A percentile compares a stretch with the other conserved stretches of the same genome.
These are phyloP conservation scores for Amblyjoppa fuscipennis DNA, from an alignment of 2,888 invertebrate genomes.

Conservation along the genomic window DNA sequence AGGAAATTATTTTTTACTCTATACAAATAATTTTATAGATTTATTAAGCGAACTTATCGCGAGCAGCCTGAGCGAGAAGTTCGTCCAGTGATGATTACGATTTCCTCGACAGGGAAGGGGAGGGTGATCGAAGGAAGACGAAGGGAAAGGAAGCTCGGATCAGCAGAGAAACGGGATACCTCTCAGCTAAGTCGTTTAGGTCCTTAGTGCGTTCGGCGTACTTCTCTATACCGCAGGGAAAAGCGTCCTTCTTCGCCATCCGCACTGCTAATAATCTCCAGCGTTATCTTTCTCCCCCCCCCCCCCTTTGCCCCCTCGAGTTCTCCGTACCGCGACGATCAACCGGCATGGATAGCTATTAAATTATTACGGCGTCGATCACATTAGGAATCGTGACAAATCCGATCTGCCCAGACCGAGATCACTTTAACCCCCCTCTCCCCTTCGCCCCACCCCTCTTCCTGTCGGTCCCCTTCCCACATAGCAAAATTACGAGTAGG, in stretches of 20 bases:
- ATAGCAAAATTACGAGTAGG: background rate
- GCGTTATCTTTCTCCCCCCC: slow-evolving; percentile 39
- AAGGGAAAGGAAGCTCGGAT: slow-evolving; percentile 57
- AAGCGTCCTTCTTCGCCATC: slow-evolving; percentile 18
- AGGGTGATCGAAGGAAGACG: slow-evolving; percentile 11
- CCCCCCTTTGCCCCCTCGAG: slow-evolving; percentile 11
- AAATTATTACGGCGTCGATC: slow-evolving; percentile 84
- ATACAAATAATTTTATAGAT: background rate
- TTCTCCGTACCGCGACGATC: slow-evolving; percentile 74
- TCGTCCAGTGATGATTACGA: slow-evolving; percentile 46
- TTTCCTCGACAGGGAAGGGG: background rate
- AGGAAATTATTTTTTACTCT: no score
- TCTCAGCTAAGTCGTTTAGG: slow-evolving; percentile 83
- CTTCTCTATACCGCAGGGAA: slow-evolving; percentile 59
- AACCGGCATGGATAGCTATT: slow-evolving; percentile 81
- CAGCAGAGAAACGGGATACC: slow-evolving; percentile 81
- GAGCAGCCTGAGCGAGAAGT: background rate
- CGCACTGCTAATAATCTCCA: slow-evolving; percentile 74
- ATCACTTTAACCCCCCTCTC: background rate
- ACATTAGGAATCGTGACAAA: slow-evolving; percentile 84
- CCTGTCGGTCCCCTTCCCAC: background rate
- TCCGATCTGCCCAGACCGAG: slow-evolving; percentile 79
- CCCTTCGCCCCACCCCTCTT: no score
- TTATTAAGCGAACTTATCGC: background rate
- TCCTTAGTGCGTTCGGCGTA: slow-evolving; percentile 81